These are phyloP conservation scores for Archegozetes longisetosus DNA, from an alignment of 1,140 invertebrate genomes.

Conservation along the genomic window DNA sequence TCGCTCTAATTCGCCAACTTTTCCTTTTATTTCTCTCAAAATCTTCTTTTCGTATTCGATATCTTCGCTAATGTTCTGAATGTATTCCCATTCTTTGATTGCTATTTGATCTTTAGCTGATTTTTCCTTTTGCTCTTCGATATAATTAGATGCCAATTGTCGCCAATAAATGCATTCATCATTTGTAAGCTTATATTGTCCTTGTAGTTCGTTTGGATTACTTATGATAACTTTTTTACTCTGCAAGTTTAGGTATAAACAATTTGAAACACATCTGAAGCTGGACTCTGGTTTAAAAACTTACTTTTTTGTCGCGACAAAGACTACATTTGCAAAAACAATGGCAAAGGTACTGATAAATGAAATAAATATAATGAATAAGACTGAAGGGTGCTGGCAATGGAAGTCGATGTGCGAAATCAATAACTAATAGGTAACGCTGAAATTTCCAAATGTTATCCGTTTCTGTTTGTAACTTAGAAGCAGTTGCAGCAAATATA, in stretches of 20 bases:
- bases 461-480: constrained; percentile 27
- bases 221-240: neutral
- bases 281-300: neutral
- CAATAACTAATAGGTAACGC: constrained; percentile 31
- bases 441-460: constrained; percentile 35
- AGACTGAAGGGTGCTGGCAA: constrained; percentile 27
- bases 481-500: constrained; percentile 30
- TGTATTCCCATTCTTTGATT: constrained; percentile 22
- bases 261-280: neutral
- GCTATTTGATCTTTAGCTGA: constrained; percentile 17
- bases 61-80: constrained; percentile 27
- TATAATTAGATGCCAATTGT: constrained; percentile 23
- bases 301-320: neutral
- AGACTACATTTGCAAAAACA: neutral
- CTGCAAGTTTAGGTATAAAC: neutral
- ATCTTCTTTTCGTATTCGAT: constrained; percentile 27
- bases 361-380: constrained; percentile 25
- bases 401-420: constrained; percentile 30
- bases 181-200: neutral
- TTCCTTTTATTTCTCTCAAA: constrained; percentile 26
- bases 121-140: constrained; percentile 13
- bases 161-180: constrained; percentile 24
- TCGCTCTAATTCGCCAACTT: constrained; percentile 26
- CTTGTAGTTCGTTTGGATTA: neutral
- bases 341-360: constrained; percentile 1